Evolutionary conservation across 2,888 invertebrate genomes (phyloP).

Genomic region (Caprella mutica): DNA sequence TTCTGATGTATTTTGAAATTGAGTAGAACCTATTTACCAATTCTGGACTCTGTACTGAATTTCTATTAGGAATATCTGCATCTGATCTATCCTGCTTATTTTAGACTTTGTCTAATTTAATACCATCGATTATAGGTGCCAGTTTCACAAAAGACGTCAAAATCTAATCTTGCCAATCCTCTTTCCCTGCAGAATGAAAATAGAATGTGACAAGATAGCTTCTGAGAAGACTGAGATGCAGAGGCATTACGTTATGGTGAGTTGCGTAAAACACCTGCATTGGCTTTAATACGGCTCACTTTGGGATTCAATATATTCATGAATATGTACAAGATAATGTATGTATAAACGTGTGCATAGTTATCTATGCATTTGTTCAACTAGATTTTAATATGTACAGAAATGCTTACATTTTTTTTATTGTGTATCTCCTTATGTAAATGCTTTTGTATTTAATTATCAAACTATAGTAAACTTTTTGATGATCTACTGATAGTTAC

Average conservation of each 20-base stretch:
- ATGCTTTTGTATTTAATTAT: not conserved
- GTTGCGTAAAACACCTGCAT: slow-evolving; percentile 37
- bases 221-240: slow-evolving; percentile 98
- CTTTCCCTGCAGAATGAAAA: slow-evolving; percentile 64
- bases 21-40: too few relatives aligned
- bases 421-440: too few relatives aligned
- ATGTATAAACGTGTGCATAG: not conserved
- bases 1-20: too few relatives aligned
- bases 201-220: slow-evolving; percentile 94
- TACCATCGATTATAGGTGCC: too few relatives aligned
- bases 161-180: too few relatives aligned
- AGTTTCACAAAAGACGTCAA: too few relatives aligned
- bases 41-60: too few relatives aligned
- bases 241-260: slow-evolving; percentile 97
- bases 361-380: not conserved
- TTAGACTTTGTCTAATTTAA: too few relatives aligned
- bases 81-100: too few relatives aligned
- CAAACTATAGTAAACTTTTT: not conserved
- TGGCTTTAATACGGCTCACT: too few relatives aligned
- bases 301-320: not conserved
- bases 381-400: not conserved
- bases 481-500: not conserved
- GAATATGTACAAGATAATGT: not conserved
- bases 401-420: not conserved
- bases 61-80: too few relatives aligned